Evolutionary conservation across 2,797 vertebrate genomes (phyloP).

Genomic region (Menidia menidia): DNA sequence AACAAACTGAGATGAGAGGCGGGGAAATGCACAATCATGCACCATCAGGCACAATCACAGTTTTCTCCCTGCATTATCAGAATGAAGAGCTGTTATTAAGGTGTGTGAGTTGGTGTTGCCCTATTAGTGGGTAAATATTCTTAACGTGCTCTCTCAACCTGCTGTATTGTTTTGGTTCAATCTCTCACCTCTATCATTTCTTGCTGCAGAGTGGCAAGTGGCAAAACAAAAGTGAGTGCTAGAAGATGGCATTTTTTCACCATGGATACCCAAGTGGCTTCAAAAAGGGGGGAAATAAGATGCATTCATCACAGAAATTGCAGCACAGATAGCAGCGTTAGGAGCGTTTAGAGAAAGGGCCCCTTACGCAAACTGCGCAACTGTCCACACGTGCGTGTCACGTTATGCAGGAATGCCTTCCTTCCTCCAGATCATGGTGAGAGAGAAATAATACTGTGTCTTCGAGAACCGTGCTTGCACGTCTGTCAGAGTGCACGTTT

Average conservation of each 20-base stretch:
- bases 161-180: conserved; percentile 5
- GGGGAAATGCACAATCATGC: not conserved
- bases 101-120: not conserved
- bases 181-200: not conserved
- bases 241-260: no score
- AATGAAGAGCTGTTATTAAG: not conserved
- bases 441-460: not conserved
- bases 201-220: not conserved
- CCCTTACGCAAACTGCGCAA: no score
- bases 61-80: not conserved
- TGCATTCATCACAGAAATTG: no score
- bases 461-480: not conserved
- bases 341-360: no score
- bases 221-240: not conserved
- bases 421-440: not conserved
- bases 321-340: no score
- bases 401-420: not conserved
- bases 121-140: not conserved
- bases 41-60: not conserved
- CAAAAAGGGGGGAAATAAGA: no score
- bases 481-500: not conserved
- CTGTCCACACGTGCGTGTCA: not conserved
- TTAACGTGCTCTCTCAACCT: not conserved
- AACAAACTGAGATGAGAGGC: no score
- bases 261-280: no score